Evolutionary conservation across 2,888 invertebrate species (phyloP).

Genomic region (Brachyptera risi): DNA sequence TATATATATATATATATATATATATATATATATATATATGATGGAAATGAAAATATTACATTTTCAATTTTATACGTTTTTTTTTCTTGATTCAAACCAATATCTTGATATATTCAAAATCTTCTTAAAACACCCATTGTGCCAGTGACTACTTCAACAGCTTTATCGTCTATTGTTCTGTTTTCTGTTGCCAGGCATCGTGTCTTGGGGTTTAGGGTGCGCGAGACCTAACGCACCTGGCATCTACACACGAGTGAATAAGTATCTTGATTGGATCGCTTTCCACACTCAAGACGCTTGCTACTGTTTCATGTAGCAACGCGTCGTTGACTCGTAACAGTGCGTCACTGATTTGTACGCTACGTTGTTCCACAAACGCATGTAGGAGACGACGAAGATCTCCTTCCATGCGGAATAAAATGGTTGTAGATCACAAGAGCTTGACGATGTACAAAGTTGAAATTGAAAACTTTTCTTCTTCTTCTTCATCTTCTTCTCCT

Average conservation of each 20-base stretch:
- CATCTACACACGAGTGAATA: constrained; percentile 57
- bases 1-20: too few relatives aligned
- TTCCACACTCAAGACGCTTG: constrained; percentile 40
- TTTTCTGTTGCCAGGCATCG: constrained; percentile 59
- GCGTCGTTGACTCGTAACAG: too few relatives aligned
- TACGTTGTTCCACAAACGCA: too few relatives aligned
- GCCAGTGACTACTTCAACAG: not conserved
- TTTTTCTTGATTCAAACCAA: not conserved
- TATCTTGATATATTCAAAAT: not conserved
- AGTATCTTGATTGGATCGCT: constrained; percentile 43
- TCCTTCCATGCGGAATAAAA: too few relatives aligned
- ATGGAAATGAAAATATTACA: not conserved
- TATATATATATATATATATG: too few relatives aligned
- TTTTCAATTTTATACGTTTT: not conserved
- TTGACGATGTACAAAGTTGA: too few relatives aligned
- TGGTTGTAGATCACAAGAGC: too few relatives aligned
- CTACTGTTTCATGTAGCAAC: constrained; percentile 38
- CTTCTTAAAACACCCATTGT: too few relatives aligned
- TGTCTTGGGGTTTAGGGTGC: constrained; percentile 64
- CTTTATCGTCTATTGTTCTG: constrained; percentile 28
- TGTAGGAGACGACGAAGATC: too few relatives aligned
- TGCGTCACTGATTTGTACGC: too few relatives aligned
- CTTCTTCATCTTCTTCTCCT: too few relatives aligned
- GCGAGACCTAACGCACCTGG: constrained; percentile 52
- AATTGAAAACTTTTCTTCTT: too few relatives aligned